Base-by-base conservation (phyloP, 2,888 invertebrate species). In the Panorpa germanica region DNA sequence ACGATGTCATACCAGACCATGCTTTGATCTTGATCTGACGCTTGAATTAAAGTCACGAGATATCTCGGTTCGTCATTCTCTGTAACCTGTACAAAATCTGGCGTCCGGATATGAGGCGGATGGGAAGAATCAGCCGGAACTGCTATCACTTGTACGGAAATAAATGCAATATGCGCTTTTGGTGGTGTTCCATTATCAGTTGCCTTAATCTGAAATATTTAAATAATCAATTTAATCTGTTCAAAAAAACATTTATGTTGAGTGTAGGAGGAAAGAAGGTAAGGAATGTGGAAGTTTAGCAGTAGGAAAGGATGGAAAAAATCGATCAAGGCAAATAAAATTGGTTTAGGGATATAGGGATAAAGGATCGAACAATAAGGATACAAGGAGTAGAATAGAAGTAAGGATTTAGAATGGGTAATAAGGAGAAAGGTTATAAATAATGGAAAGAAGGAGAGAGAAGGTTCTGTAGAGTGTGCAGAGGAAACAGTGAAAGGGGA, bases 1-100 rank as follows among this genome's bases (percentile, higher is more conserved):
- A 73, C 68, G 38, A 96, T 91, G 45, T 81, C 77, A 53, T 80
- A 95, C 81, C 88, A 93, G 40, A 96, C 60, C 34, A 71, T 63
- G 49, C 91, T 85, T 25, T 71, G 72, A 48, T 93, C 91, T 31
- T 72, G 70, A 55, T 93, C 91, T 22, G 62, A 57, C 5, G 90
- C 91, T 46, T 82, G 77, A 44, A 93, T 65, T 35, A 85, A 66
- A 28, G 81, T 70, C 3, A 95, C 81, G 39, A 86, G 63, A 54
- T 78, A 82, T 14, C 90, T 90, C 20, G 86, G 75, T 42, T 68
- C 66, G 54, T 91, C 91, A 41, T 73, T 76, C 57, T 86, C 86
- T 19, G 85, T 82, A 22, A 76, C 68, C 45, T 72, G 66, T 33
- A 76, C 73, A 41, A 68, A 63, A 44, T 75, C 63, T 28, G 63